These are phyloP conservation scores for Drepana falcataria DNA, from an alignment of 2,888 invertebrate genomes.

Conservation along the genomic window DNA sequence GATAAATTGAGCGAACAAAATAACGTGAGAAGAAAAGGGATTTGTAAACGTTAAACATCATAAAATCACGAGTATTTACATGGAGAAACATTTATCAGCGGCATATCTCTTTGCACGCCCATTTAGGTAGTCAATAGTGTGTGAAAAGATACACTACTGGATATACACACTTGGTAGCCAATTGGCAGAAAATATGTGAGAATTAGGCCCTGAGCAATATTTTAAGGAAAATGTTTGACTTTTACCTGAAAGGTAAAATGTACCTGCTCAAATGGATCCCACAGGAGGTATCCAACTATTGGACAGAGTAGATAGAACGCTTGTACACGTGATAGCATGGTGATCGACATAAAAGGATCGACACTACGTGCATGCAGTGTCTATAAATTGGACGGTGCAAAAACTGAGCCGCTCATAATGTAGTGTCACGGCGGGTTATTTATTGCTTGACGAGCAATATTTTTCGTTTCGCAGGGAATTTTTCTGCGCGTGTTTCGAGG, in stretches of 20 bases:
- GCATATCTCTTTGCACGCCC: constrained; percentile 29
- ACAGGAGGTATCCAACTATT: no score
- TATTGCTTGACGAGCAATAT: constrained; percentile 22
- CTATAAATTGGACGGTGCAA: constrained; percentile 23
- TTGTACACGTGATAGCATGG: constrained; percentile 7
- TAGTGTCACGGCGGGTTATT: constrained; percentile 19
- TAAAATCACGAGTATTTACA: constrained; percentile 1
- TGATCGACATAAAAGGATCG: constrained; percentile 1
- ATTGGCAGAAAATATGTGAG: no score
- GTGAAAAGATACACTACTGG: constrained; percentile 27
- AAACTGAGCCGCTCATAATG: constrained; percentile 17
- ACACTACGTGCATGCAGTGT: constrained; percentile 23
- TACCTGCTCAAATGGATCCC: no score
- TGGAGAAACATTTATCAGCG: constrained; percentile 25
- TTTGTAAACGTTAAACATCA: neutral
- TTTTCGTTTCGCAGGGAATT: constrained; percentile 79
- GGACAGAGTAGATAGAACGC: no score
- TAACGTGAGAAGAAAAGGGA: neutral
- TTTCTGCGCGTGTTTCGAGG: constrained; percentile 88
- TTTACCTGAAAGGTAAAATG: no score
- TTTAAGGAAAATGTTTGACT: no score
- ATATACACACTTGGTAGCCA: no score
- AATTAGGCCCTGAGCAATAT: no score
- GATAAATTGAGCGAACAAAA: constrained; percentile 1
- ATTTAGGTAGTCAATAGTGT: constrained; percentile 38